Conservation (phyloP, 2,113 vertebrate species). For the Mobula birostris region DNA sequence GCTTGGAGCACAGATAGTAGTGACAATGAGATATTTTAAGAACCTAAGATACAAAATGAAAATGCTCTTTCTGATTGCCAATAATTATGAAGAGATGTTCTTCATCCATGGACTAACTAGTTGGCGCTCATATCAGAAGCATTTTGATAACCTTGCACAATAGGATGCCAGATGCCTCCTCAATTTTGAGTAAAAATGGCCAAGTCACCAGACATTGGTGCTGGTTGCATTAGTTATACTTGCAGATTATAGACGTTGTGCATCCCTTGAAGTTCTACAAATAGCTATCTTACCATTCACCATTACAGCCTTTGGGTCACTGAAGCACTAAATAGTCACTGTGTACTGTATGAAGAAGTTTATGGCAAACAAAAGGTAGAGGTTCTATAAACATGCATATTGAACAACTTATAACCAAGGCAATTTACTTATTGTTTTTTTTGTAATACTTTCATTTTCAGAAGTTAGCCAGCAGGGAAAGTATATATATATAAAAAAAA, state of each 20-base stretch:
- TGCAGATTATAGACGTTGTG: neutral
- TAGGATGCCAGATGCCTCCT: neutral
- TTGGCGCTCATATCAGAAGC: neutral
- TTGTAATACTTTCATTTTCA: neutral
- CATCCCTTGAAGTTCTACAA: neutral
- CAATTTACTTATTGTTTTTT: neutral
- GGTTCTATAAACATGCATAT: neutral
- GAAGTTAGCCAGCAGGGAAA: neutral
- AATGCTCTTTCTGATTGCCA: neutral
- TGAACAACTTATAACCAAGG: neutral
- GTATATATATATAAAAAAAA: neutral
- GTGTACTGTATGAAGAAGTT: neutral
- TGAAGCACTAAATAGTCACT: neutral
- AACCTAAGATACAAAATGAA: too few species aligned
- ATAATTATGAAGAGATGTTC: neutral
- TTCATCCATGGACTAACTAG: neutral
- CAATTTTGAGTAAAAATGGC: neutral
- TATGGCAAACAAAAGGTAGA: neutral
- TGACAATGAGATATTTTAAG: neutral
- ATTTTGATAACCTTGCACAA: neutral
- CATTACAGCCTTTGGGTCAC: neutral
- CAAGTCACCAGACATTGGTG: neutral
- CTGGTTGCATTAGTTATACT: neutral
- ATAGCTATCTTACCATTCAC: neutral
- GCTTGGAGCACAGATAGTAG: neutral